phyloP scores from a whole-genome alignment of 1,140 invertebrate genomes.

The Neuroterus valhalla region DNA sequence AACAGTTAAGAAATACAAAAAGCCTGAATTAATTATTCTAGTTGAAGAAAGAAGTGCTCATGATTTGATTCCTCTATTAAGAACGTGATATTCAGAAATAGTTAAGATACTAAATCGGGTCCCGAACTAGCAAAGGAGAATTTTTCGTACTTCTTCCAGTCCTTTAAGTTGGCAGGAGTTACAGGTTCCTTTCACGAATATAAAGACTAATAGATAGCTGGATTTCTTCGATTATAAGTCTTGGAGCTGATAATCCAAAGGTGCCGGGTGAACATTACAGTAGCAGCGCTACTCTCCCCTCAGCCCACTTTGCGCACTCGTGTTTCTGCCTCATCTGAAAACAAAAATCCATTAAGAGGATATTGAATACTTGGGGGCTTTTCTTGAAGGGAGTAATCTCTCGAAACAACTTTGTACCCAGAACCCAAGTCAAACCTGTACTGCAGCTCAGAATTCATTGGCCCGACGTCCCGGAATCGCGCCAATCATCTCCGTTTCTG shows the following conservation, averaged over 20 bases:
- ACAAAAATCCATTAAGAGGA: not conserved
- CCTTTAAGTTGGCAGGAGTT: not conserved
- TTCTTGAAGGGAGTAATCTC: not conserved
- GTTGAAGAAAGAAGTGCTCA: no score
- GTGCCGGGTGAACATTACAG: not conserved
- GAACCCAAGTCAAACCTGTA: conserved; percentile 65
- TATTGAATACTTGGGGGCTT: not conserved
- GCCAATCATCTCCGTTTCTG: conserved; percentile 62
- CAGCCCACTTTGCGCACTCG: not conserved
- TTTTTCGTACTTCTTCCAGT: not conserved
- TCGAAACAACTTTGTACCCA: conserved; percentile 54
- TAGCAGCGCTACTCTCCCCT: conserved; percentile 2
- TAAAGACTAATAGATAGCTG: conserved; percentile 14
- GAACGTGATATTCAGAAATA: no score
- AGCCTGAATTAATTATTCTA: no score
- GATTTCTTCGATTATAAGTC: not conserved
- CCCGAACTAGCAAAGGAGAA: no score
- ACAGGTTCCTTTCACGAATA: not conserved
- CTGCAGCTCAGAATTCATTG: conserved; percentile 56
- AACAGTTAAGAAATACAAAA: no score
- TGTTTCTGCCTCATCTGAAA: conserved; percentile 20
- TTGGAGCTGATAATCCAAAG: not conserved
- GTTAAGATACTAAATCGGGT: no score
- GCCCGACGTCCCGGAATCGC: conserved; percentile 60
- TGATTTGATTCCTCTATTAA: no score